These are phyloP conservation scores for Chalcosyrphus nemorum DNA, from an alignment of 2,888 invertebrate species.

Conservation along the genomic window DNA sequence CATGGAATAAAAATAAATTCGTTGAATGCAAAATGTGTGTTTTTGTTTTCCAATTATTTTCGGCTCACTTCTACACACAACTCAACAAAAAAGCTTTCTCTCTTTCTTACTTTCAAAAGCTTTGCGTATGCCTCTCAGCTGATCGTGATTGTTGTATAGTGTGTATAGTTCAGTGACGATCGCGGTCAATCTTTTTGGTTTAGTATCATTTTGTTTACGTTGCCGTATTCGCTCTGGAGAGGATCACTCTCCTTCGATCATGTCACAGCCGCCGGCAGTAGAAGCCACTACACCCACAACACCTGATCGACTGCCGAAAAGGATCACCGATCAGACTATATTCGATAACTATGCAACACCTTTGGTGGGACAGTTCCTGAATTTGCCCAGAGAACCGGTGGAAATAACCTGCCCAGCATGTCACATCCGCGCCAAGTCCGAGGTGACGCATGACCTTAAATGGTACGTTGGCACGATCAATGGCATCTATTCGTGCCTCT, in stretches of 20 bases:
- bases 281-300: constrained; percentile 20
- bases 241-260: neutral
- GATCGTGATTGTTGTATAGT: constrained; percentile 12
- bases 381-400: constrained; percentile 77
- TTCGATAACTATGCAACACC: constrained; percentile 80
- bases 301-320: constrained; percentile 53
- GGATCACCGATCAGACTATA: constrained; percentile 74
- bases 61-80: neutral
- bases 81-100: constrained; percentile 9
- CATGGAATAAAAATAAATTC: constrained; percentile 46
- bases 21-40: neutral
- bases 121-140: constrained; percentile 16
- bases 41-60: neutral
- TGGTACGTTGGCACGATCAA: constrained; percentile 79
- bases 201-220: constrained; percentile 72
- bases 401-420: constrained; percentile 79
- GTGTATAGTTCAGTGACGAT: constrained; percentile 23
- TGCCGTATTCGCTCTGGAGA: neutral
- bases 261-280: constrained; percentile 40
- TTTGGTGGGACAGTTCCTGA: constrained; percentile 78
- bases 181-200: constrained; percentile 16
- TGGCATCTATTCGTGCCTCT: constrained; percentile 78
- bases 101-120: constrained; percentile 9
- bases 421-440: constrained; percentile 76
- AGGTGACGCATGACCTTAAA: constrained; percentile 78